Percentiles rank a stretch among this genome's conserved stretches.
These are phyloP conservation scores for Petrocephalus microphthalmus DNA, from an alignment of 2,113 vertebrate species.

Conservation along the genomic window DNA sequence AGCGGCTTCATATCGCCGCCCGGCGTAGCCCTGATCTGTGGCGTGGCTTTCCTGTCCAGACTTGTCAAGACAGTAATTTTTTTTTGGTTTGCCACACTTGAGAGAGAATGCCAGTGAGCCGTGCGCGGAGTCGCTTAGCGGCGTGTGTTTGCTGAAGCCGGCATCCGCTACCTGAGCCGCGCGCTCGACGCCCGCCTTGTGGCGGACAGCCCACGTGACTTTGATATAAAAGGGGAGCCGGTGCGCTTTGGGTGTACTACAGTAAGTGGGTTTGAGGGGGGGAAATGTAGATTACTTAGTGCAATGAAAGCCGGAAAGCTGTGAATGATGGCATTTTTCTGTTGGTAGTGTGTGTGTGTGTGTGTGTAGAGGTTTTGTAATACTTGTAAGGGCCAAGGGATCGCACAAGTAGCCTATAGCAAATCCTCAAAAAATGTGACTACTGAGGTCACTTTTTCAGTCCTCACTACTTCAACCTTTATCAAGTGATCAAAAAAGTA, in stretches of 20 bases:
- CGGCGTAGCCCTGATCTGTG: not conserved
- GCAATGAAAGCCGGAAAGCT: not conserved
- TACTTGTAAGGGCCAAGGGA: no score
- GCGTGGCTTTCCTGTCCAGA: not conserved
- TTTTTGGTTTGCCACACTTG: not conserved
- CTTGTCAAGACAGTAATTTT: not conserved
- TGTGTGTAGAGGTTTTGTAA: not conserved
- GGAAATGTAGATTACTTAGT: not conserved
- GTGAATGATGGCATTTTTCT: not conserved
- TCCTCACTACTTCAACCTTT: no score
- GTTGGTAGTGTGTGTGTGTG: not conserved
- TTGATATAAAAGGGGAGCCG: not conserved
- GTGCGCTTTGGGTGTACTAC: not conserved
- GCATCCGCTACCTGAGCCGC: slow-evolving; percentile 37
- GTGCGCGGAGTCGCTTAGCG: not conserved
- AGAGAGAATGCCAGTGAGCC: not conserved
- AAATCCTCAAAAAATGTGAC: no score
- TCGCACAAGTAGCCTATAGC: no score
- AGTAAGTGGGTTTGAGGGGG: not conserved
- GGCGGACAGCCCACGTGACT: not conserved
- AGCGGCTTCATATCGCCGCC: not conserved
- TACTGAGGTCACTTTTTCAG: no score
- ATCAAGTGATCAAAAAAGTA: no score
- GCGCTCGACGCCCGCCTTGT: not conserved
- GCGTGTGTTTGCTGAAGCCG: slow-evolving; percentile 34